Evolutionary conservation across 2,797 vertebrate genomes (phyloP).

Genomic region (Carapus acus): DNA sequence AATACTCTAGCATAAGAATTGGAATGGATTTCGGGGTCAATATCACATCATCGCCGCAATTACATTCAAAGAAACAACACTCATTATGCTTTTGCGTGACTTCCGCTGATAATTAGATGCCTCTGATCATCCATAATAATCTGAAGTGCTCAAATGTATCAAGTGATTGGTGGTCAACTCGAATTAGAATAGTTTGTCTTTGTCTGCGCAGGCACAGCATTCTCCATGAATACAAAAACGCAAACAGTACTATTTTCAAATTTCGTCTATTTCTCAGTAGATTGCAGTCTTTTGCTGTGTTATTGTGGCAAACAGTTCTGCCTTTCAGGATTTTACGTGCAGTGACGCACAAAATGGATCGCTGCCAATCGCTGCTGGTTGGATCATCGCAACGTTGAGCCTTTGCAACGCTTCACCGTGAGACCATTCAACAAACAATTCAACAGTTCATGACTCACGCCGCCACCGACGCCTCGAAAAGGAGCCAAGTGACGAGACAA

Average conservation of each 20-base stretch:
- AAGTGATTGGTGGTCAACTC: conserved; percentile 2
- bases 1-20: conserved; percentile 47
- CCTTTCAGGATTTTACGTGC: too few species aligned
- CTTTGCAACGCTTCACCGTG: too few species aligned
- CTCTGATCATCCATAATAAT: conserved; percentile 13
- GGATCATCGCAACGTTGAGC: too few species aligned
- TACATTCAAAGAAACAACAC: conserved; percentile 44
- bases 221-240: neutral
- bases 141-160: conserved; percentile 7
- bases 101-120: conserved; percentile 20
- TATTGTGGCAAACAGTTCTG: too few species aligned
- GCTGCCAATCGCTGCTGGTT: too few species aligned
- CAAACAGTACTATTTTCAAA: neutral
- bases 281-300: neutral
- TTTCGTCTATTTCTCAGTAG: neutral
- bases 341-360: too few species aligned
- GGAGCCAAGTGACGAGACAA: conserved; percentile 45
- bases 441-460: conserved; percentile 50
- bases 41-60: conserved; percentile 53
- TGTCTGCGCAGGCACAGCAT: conserved; percentile 1
- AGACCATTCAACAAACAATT: conserved; percentile 49
- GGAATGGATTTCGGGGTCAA: conserved; percentile 69
- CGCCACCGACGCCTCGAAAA: conserved; percentile 24
- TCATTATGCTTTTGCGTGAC: conserved; percentile 50
- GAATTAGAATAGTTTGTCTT: neutral